A percentile compares a stretch with the other conserved stretches of the same genome.
phyloP scores from a whole-genome alignment of 1,140 invertebrate genomes.

The Solenopsis fugax region DNA sequence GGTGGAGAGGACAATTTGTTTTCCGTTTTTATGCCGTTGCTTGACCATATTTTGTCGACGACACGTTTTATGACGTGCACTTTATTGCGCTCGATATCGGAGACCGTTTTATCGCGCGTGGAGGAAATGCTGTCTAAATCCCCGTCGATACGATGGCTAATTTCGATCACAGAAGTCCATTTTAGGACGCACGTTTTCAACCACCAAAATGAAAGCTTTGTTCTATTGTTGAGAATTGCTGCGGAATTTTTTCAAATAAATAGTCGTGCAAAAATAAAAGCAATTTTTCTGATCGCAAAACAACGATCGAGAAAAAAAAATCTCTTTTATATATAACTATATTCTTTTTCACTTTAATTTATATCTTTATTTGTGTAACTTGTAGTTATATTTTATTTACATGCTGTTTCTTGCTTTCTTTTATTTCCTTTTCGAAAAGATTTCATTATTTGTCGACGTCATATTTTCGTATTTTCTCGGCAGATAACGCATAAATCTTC shows the following conservation, averaged over 20 bases:
- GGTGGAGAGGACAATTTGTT: constrained; percentile 19
- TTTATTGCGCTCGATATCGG: constrained; percentile 34
- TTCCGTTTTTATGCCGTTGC: constrained; percentile 16
- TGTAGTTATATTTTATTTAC: background rate
- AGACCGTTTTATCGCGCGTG: background rate
- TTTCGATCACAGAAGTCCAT: background rate
- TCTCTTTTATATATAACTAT: background rate
- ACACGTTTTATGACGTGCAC: constrained; percentile 35
- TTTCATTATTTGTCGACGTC: constrained; percentile 32
- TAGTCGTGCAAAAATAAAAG: background rate
- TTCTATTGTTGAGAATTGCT: background rate
- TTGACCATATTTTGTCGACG: constrained; percentile 16
- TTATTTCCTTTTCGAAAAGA: background rate
- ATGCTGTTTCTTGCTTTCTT: background rate
- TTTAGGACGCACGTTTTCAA: background rate
- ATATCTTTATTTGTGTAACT: background rate
- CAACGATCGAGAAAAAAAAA: background rate
- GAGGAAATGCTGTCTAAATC: constrained; percentile 21
- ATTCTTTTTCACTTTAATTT: background rate
- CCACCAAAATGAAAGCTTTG: background rate
- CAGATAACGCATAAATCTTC: constrained; percentile 38
- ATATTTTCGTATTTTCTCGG: constrained; percentile 1
- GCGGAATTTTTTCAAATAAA: background rate
- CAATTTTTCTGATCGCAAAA: background rate
- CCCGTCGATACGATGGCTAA: constrained; percentile 14